Evolutionary conservation across 2,113 vertebrate genomes (phyloP), one percentile per base, ranked within the genome.

Genomic region (Seriola aureovittata): DNA sequence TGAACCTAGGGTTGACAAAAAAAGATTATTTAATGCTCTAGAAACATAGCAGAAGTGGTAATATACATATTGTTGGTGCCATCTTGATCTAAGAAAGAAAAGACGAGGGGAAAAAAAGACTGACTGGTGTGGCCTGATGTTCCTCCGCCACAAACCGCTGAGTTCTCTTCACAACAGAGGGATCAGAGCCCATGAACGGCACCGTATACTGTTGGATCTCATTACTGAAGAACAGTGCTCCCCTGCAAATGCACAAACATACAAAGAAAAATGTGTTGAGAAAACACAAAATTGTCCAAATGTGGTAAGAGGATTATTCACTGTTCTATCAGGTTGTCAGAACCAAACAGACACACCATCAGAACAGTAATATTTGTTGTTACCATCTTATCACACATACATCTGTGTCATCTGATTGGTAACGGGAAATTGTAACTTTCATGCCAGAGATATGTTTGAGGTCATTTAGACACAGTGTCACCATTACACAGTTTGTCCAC

Each of bases 121-220:
- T 93, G 87, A 99, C 98, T 17, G 97, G 98, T 29, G 95, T 93
- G 58, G 95, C 94, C 40, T 97, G 48, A 38, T 96, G 75, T 63
- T 96, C 93, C 11, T 97, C 96, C 38, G 93, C 66, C 73, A 99
- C 93, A 73, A 96, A 99, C 58, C 96, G 96, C 85, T 99, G 98
- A 60, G 96, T 97, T 69, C 98, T 96, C 92, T 93, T 98, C 76
- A 99, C 97, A 71, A 99, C 98, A 2, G 98, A 96, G 0, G 69
- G 93, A 83, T 99, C 98, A 16, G 97, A 88, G 42, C 98, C 98
- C 95, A 97, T 88, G 88, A 99, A 99, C 36, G 96, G 97, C 84
- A 99, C 32, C 0, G 95, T 81, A 11, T 99, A 99, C 58, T 96
- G 86, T 66, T 92, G 94, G 67, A 99, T 92, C 87, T 99, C 97